Evolutionary conservation across 2,113 vertebrate species (phyloP).

Genomic region (Pavo muticus): DNA sequence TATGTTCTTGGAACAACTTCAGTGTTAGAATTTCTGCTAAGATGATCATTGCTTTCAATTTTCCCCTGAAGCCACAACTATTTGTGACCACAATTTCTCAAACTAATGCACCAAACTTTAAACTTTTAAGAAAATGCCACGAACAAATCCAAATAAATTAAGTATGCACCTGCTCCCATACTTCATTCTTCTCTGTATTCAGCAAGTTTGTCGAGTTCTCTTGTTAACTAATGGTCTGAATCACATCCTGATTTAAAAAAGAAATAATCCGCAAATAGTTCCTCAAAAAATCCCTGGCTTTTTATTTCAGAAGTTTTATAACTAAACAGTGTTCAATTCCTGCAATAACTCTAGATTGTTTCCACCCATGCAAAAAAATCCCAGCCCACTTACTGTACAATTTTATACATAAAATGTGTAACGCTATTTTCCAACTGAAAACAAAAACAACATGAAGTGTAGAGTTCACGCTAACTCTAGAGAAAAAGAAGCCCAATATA

Average conservation of each 20-base stretch:
- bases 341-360: slow-evolving; percentile 44
- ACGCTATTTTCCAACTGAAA: slow-evolving; percentile 48
- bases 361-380: slow-evolving; percentile 20
- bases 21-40: slow-evolving; percentile 52
- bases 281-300: slow-evolving; percentile 10
- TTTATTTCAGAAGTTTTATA: slow-evolving; percentile 50
- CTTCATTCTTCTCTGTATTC: background rate
- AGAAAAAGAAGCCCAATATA: slow-evolving; percentile 27
- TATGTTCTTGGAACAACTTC: slow-evolving; percentile 15
- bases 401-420: slow-evolving; percentile 22
- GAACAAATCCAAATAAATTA: slow-evolving; percentile 53
- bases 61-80: background rate
- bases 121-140: slow-evolving; percentile 49
- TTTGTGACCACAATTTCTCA: slow-evolving; percentile 29
- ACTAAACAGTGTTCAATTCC: slow-evolving; percentile 31
- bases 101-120: slow-evolving; percentile 25
- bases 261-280: background rate
- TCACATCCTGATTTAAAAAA: slow-evolving; percentile 41
- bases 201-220: background rate
- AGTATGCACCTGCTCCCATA: slow-evolving; percentile 59
- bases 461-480: slow-evolving; percentile 28
- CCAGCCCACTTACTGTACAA: slow-evolving; percentile 22
- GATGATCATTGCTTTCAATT: slow-evolving; percentile 28
- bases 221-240: slow-evolving; percentile 56
- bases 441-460: slow-evolving; percentile 31